Conservation (phyloP, 2,113 vertebrate species). For the Chionomys nivalis region DNA sequence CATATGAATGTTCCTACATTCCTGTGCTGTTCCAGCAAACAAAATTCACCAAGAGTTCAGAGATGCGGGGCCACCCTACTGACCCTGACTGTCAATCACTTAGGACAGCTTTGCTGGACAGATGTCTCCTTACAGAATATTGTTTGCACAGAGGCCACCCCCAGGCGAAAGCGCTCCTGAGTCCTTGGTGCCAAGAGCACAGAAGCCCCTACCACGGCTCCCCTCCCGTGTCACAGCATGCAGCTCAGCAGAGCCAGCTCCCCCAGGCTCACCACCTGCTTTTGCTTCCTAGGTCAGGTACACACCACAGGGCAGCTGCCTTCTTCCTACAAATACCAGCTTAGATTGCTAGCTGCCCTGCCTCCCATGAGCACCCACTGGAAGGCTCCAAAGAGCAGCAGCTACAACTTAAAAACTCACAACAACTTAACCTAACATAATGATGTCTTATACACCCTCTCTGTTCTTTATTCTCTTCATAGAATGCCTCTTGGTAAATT, state of each 20-base stretch:
- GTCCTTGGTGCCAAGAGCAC: accelerated
- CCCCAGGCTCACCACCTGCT: accelerated
- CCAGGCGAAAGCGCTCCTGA: not conserved
- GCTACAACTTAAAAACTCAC: not conserved
- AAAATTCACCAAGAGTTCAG: not conserved
- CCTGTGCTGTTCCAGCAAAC: not conserved
- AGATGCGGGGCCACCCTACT: not conserved
- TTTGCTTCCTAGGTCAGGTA: not conserved
- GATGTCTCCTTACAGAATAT: not conserved
- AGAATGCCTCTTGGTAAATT: not conserved
- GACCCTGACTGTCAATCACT: not conserved
- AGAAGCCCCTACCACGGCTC: not conserved
- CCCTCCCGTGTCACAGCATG: accelerated
- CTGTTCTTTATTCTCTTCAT: not conserved
- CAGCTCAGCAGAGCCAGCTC: not conserved
- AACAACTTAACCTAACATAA: not conserved
- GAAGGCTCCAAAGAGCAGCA: not conserved
- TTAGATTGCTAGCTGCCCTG: not conserved
- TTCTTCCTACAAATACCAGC: not conserved
- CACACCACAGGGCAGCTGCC: accelerated
- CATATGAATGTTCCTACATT: not conserved
- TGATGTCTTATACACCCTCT: not conserved
- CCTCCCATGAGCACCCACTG: not conserved
- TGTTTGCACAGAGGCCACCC: not conserved
- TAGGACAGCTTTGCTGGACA: not conserved